phyloP scores from a whole-genome alignment of 2,888 invertebrate species.

The Callyntrura sp. region DNA sequence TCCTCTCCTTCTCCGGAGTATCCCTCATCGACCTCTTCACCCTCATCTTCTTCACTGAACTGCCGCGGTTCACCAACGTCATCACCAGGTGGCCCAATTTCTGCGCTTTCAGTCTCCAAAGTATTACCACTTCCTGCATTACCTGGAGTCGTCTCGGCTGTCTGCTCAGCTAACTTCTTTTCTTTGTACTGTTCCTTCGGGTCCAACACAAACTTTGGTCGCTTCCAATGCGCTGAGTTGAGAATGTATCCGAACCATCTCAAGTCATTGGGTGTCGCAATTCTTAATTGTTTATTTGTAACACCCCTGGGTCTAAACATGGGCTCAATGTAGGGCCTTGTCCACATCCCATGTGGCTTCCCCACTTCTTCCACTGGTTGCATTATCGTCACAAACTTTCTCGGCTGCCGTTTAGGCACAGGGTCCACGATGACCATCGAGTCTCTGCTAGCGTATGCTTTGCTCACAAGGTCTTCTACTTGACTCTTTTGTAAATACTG shows the following conservation, averaged over 20 bases:
- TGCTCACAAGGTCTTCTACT: conserved; percentile 70
- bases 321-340: conserved; percentile 80
- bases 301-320: conserved; percentile 77
- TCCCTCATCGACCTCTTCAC: conserved; percentile 50
- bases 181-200: conserved; percentile 58
- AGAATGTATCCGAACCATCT: conserved; percentile 82
- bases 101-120: neutral
- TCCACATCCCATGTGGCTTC: conserved; percentile 81
- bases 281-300: conserved; percentile 77
- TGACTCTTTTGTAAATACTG: conserved; percentile 75
- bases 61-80: neutral
- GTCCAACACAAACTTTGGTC: conserved; percentile 71
- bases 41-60: conserved; percentile 45
- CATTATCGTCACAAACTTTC: conserved; percentile 81
- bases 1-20: conserved; percentile 52
- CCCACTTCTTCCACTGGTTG: conserved; percentile 74
- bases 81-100: neutral
- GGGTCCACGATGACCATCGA: conserved; percentile 78
- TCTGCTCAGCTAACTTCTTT: neutral
- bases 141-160: neutral
- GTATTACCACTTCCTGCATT: neutral
- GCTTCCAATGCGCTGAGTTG: conserved; percentile 65
- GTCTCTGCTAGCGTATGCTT: conserved; percentile 71
- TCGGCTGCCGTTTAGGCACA: conserved; percentile 58
- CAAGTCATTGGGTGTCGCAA: conserved; percentile 77